Base-by-base conservation (phyloP, 1,140 invertebrate genomes). In the Drosophila busckii region DNA sequence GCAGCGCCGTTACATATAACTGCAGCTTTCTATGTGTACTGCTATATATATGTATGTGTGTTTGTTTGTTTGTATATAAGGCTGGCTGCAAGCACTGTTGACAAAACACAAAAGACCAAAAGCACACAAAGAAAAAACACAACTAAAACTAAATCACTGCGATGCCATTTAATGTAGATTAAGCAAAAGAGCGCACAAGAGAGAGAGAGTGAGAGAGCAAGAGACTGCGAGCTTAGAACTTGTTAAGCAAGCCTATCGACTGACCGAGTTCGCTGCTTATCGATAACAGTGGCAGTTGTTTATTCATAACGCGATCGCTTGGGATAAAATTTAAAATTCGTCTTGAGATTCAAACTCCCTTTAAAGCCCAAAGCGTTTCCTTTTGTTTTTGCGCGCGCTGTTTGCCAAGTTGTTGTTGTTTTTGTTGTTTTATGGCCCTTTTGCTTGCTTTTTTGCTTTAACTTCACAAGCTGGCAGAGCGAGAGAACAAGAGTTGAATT, bases 31-130 rank as follows among this genome's bases (percentile, higher is more conserved):
- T 3, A 32, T 9, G 25, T n/a, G 16, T 28, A 15, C 3, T 38
- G 9, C 31, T 17, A 6, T 17, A 9, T 4, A 16, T 34, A 19
- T 12, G 9, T 37, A 19, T 19, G 4, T 22, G 10, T 25, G 5
- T 29, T n/a, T 25, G n/a, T 17, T n/a, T 28, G 2, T 40, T 8
- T 44, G 10, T 28, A 7, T 28, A 23, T 22, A 6, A 12, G 16
- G 28, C 12, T 52, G 9, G 45, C 29, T 8, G 62, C 69, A 68
- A 58, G 64, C 70, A 58, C 52, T 66, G 71, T 67, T 70, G 71
- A 78, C 71, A 80, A 67, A 71, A 71, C 63, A 60, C 73, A 78
- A 70, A 67, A 49, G 62, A 34, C 48, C 25, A 28, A 25, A 48
- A 9, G 28, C 29, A 15, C 5, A 22, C 9, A 15, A 34, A 53